Conservation (phyloP, 2,113 vertebrate species). For the Trematocara zebra region DNA sequence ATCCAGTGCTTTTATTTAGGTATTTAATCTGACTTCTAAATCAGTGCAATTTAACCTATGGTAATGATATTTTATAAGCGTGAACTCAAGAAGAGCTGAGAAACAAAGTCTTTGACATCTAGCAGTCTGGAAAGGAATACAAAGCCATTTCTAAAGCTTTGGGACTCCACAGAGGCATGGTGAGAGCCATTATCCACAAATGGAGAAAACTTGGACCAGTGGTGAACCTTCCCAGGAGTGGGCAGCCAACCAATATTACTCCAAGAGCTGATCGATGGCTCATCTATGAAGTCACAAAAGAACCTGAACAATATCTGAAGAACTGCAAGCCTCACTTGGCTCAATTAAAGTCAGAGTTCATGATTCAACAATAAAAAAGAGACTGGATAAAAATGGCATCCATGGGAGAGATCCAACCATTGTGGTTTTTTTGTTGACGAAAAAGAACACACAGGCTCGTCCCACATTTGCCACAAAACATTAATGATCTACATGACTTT, state of each 20-base stretch:
- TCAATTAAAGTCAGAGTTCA: not conserved
- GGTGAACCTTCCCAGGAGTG: not conserved
- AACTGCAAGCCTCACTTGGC: not conserved
- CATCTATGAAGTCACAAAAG: not conserved
- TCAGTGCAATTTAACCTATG: not conserved
- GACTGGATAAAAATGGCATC: not conserved
- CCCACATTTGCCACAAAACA: not conserved
- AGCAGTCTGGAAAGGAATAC: not conserved
- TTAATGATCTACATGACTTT: not conserved
- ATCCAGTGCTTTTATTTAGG: not conserved
- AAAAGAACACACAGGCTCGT: not conserved
- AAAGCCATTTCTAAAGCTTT: not conserved
- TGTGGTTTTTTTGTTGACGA: rapidly evolving
- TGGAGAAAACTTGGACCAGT: not conserved
- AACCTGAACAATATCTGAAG: not conserved
- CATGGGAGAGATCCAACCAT: not conserved
- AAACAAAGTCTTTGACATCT: not conserved
- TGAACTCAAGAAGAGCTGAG: not conserved
- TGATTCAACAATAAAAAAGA: not conserved
- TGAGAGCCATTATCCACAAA: not conserved
- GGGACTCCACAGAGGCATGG: not conserved
- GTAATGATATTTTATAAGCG: not conserved
- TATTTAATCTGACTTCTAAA: not conserved
- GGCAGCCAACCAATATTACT: not conserved
- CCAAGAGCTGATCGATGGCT: not conserved